Evolutionary conservation across 2,888 invertebrate species (phyloP), one percentile per base, ranked within the genome.

Genomic region (Amphipyra berbera): DNA sequence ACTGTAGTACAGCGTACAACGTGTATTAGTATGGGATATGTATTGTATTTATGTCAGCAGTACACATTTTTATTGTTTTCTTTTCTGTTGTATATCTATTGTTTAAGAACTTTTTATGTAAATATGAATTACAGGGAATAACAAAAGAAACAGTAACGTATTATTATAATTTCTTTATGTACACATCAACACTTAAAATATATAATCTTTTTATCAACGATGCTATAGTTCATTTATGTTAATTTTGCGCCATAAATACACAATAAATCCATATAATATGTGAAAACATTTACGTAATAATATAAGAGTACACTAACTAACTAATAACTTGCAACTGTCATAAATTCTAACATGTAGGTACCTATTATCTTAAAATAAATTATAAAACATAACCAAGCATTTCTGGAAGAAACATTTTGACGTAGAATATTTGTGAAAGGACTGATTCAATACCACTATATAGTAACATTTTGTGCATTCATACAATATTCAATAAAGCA

Each of bases 121-220:
- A 47, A 60, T 55, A 63, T 61, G 50, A 72, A 78, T 64, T 82
- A 82, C 82, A 85, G 85, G 87, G 82, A 87, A 79, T 77, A 74
- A 84, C 45, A 83, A n/a, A 70, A 73, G 81, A 85, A 84, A 62
- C 77, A 67, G 53, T 62, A 73, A 76, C 62, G 53, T 81, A 74
- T 83, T 68, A 66, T 80, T 81, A 76, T 83, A 84, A 79, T 86
- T 88, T 85, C 50, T 87, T 89, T 91, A 90, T 92, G 80, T 92
- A 92, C 90, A 91, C 91, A 88, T 90, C 87, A 92, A 92, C 90
- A 88, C 83, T 88, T 88, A 88, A 82, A 86, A 86, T 86, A 86
- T 82, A 87, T 79, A 81, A 77, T 75, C 55, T 58, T 59, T 76
- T 53, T 81, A 75, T 81, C 78, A 84, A 82, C 64, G 57, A 76